Percentiles rank a stretch among this genome's conserved stretches.
Evolutionary conservation across 2,888 invertebrate genomes (phyloP).

Genomic region (Trichopoda pennipes): DNA sequence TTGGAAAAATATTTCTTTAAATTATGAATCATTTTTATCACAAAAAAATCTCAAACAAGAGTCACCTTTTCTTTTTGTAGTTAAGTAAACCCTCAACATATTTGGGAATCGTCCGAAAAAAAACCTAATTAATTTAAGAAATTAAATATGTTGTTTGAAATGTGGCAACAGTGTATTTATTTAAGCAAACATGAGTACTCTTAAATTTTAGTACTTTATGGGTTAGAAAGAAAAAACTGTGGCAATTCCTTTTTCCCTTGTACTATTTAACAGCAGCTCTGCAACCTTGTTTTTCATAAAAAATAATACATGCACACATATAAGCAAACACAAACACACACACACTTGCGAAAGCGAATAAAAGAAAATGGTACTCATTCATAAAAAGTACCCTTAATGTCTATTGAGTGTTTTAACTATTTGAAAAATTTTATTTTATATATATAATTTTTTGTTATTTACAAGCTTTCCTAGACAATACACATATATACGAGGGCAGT

Average conservation of each 20-base stretch:
- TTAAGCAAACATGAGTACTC: not conserved
- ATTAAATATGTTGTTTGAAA: slow-evolving; percentile 24
- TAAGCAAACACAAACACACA: not conserved
- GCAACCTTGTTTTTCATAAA: slow-evolving; percentile 27
- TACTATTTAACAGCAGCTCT: slow-evolving; percentile 17
- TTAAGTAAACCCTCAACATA: slow-evolving; percentile 1
- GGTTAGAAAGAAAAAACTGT: slow-evolving; percentile 43
- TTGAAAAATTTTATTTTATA: not conserved
- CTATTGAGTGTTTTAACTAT: slow-evolving; percentile 18
- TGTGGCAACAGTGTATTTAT: slow-evolving; percentile 47
- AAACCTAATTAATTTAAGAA: not conserved
- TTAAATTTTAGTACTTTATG: slow-evolving; percentile 36
- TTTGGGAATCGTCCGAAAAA: not conserved
- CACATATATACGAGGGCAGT: not conserved
- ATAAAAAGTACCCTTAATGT: slow-evolving; percentile 34
- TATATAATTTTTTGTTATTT: slow-evolving; percentile 17
- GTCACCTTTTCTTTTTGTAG: not conserved
- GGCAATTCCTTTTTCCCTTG: slow-evolving; percentile 3
- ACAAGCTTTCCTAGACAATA: slow-evolving; percentile 2
- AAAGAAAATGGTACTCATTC: slow-evolving; percentile 27
- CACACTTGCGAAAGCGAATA: not conserved
- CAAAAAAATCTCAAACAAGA: slow-evolving; percentile 14
- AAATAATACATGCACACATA: not conserved
- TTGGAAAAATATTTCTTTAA: slow-evolving; percentile 22
- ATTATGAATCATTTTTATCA: slow-evolving; percentile 24